These are phyloP conservation scores for Conus ventricosus DNA, from an alignment of 1,140 invertebrate species.

Conservation along the genomic window DNA sequence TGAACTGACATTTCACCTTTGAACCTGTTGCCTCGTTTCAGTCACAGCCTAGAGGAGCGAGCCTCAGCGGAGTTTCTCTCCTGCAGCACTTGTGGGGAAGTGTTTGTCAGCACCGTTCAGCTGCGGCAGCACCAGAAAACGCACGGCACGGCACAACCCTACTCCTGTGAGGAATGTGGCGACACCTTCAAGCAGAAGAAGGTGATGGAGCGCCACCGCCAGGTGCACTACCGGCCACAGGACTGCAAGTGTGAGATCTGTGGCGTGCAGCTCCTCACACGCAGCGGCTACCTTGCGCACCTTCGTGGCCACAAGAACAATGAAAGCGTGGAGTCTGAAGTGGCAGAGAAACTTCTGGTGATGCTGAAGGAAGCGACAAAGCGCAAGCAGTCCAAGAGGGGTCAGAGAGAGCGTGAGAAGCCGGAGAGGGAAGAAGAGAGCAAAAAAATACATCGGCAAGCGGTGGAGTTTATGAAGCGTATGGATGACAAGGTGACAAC, in stretches of 20 bases:
- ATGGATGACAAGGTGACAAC: constrained; percentile 8
- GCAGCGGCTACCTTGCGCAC: constrained; percentile 45
- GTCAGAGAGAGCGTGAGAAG: not conserved
- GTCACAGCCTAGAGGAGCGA: constrained; percentile 24
- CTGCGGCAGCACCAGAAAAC: constrained; percentile 26
- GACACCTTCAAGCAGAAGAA: constrained; percentile 33
- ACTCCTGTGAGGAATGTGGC: constrained; percentile 39
- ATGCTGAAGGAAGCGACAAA: not conserved
- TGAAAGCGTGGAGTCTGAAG: constrained; percentile 28
- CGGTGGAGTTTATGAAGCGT: constrained; percentile 5
- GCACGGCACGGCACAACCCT: constrained; percentile 23
- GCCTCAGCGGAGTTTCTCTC: constrained; percentile 25
- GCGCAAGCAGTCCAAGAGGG: not conserved
- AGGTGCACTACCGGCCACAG: constrained; percentile 32
- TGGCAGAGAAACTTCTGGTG: not conserved
- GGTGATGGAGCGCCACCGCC: constrained; percentile 29
- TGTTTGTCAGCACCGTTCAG: constrained; percentile 31
- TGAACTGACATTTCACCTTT: too few species aligned
- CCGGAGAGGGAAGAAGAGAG: not conserved
- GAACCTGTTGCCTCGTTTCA: not conserved
- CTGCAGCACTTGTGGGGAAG: constrained; percentile 18
- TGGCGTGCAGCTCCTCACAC: constrained; percentile 45
- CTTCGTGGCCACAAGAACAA: constrained; percentile 41
- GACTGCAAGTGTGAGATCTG: constrained; percentile 44
- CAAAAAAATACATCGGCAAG: not conserved